Evolutionary conservation across 2,113 vertebrate species (phyloP), one percentile per base, ranked within the genome.

Genomic region (Cyanistes caeruleus): DNA sequence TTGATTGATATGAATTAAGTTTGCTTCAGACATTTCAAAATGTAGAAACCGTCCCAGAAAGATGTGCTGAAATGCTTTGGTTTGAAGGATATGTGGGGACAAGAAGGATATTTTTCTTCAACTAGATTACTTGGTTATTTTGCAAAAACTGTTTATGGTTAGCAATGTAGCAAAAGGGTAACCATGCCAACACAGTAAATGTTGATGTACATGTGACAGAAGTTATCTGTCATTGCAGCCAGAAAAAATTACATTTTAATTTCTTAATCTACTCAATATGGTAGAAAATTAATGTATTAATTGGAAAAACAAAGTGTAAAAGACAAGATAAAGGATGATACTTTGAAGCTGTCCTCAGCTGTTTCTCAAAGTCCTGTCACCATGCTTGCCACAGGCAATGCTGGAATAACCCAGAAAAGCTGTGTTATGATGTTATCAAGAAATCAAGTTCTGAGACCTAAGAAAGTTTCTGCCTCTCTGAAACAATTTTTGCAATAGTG

Each of bases 301-400:
- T 93, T 83, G 77, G 72, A 90, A 93, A 95, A 95, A 41, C 62
- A 79, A 96, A 88, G 63, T 88, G 88, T 33, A 79, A 93, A 91
- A 88, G 46, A 74, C 75, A 90, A 92, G 85, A 90, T 84, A 94
- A 96, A 84, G 30, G 73, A 8, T 63, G 55, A 88, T 80, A 69
- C 21, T 90, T 83, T 75, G 63, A 73, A 88, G 28, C 30, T 95
- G 72, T 93, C 59, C 48, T 80, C 79, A 86, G 39, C 46, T 85
- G 17, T 64, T 95, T 20, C 30, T 93, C 51, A 83, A 76, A 80
- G 18, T 63, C 69, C 68, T 91, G 95, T 95, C 90, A 88, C 49
- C 46, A 51, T 17, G 5, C 7, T 55, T 80, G 37, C 67, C 79
- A 70, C 17, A 43, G 24, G 15, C 31, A 0, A 53, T 58, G n/a